phyloP scores from a whole-genome alignment of 2,888 invertebrate genomes.

The Brachypalpus laphriformis region DNA sequence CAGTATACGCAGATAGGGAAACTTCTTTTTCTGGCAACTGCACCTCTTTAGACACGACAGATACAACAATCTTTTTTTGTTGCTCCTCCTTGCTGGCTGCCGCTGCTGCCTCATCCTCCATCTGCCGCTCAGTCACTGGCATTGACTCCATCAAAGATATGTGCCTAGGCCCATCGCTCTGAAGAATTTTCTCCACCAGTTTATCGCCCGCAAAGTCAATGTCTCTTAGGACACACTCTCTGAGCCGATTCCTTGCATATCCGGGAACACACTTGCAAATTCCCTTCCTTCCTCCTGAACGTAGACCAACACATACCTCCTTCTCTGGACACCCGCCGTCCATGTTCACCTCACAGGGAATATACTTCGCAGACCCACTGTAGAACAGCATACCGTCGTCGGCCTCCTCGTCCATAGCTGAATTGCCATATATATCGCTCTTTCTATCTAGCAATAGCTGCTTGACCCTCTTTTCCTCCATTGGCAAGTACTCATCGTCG shows the following conservation, averaged over 20 bases:
- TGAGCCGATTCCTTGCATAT: conserved; percentile 84
- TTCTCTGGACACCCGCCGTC: conserved; percentile 85
- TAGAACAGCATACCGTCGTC: conserved; percentile 83
- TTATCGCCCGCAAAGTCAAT: conserved; percentile 77
- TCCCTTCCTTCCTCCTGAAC: conserved; percentile 86
- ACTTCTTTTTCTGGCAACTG: conserved; percentile 93
- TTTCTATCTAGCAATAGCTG: conserved; percentile 76
- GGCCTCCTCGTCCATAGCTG: conserved; percentile 78
- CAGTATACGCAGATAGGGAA: conserved; percentile 91
- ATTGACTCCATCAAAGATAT: conserved; percentile 71
- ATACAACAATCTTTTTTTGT: conserved; percentile 88
- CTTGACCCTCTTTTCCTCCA: conserved; percentile 80
- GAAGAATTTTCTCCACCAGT: conserved; percentile 72
- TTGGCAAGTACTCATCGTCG: conserved; percentile 80
- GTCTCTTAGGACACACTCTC: conserved; percentile 80
- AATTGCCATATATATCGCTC: conserved; percentile 60
- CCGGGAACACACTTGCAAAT: conserved; percentile 89
- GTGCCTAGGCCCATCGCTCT: conserved; percentile 73
- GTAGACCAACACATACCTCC: conserved; percentile 87
- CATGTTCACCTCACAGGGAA: conserved; percentile 84
- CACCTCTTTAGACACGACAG: conserved; percentile 90
- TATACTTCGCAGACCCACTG: conserved; percentile 81
- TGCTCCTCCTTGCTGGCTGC: conserved; percentile 80
- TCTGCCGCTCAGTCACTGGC: conserved; percentile 75
- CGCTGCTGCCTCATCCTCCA: conserved; percentile 79